A percentile compares a stretch with the other conserved stretches of the same genome.
Evolutionary conservation across 2,888 invertebrate species (phyloP).

Genomic region (Drosophila kambysellisi): DNA sequence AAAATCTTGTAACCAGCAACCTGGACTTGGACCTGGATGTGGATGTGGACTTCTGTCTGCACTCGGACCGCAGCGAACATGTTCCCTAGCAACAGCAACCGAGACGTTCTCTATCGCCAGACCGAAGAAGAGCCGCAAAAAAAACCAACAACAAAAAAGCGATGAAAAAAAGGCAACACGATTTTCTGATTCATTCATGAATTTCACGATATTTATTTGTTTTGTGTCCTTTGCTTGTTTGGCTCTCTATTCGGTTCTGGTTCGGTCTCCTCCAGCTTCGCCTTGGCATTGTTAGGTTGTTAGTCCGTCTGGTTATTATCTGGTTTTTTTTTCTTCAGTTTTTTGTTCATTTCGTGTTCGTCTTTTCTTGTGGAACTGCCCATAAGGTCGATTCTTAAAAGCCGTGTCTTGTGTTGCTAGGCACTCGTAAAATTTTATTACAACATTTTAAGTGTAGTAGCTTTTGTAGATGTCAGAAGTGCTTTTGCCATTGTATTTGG

Average conservation of each 20-base stretch:
- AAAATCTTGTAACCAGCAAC: background rate
- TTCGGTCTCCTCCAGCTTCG: conserved; percentile 7
- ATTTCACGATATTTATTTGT: conserved; percentile 70
- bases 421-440: conserved; percentile 73
- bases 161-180: conserved; percentile 49
- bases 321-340: background rate
- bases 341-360: conserved; percentile 3
- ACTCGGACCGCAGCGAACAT: conserved; percentile 36
- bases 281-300: conserved; percentile 44
- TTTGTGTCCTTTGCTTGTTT: conserved; percentile 59
- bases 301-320: conserved; percentile 17
- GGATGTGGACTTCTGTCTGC: conserved; percentile 19
- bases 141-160: conserved; percentile 6
- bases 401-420: conserved; percentile 63
- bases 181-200: conserved; percentile 80
- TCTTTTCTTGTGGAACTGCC: conserved; percentile 4
- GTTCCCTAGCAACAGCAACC: conserved; percentile 55
- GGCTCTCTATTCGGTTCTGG: conserved; percentile 9
- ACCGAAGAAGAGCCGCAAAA: conserved; percentile 18
- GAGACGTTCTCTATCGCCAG: conserved; percentile 27
- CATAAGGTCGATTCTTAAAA: conserved; percentile 12
- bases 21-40: conserved; percentile 15
- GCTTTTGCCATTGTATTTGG: conserved; percentile 10
- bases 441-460: conserved; percentile 47
- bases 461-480: conserved; percentile 16